A percentile compares a stretch with the other conserved stretches of the same genome.
Evolutionary conservation across 2,888 invertebrate species (phyloP).

Genomic region (Leptura quadrifasciata): DNA sequence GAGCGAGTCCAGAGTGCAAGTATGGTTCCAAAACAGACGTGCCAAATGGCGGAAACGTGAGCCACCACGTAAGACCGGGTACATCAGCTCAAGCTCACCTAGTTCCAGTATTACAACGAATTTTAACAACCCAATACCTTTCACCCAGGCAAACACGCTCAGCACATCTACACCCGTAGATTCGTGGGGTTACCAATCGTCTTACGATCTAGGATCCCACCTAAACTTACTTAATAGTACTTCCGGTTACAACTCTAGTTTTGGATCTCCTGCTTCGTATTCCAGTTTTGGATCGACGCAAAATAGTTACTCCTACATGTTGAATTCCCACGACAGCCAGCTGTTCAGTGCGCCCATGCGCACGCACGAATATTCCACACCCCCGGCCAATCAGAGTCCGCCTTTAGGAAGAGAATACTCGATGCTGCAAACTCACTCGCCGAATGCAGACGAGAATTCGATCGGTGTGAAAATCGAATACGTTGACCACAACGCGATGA

Average conservation of each 20-base stretch:
- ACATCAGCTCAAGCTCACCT: slow-evolving; percentile 83
- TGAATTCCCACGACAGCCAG: slow-evolving; percentile 83
- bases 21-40: slow-evolving; percentile 93
- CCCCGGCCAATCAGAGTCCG: slow-evolving; percentile 78
- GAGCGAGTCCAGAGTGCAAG: slow-evolving; percentile 86
- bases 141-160: slow-evolving; percentile 74
- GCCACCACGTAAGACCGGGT: slow-evolving; percentile 92
- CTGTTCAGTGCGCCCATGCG: slow-evolving; percentile 78
- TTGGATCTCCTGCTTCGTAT: slow-evolving; percentile 79
- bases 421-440: slow-evolving; percentile 80
- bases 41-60: slow-evolving; percentile 97
- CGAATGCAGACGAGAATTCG: slow-evolving; percentile 72
- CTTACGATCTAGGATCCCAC: slow-evolving; percentile 87
- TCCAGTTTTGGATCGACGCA: slow-evolving; percentile 80
- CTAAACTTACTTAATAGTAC: slow-evolving; percentile 83
- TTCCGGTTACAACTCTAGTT: slow-evolving; percentile 79
- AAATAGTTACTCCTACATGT: slow-evolving; percentile 78
- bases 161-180: slow-evolving; percentile 78
- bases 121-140: slow-evolving; percentile 77
- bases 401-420: slow-evolving; percentile 81
- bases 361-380: slow-evolving; percentile 79
- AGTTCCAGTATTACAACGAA: slow-evolving; percentile 76
- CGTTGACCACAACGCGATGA: slow-evolving; percentile 71
- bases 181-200: slow-evolving; percentile 85
- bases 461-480: slow-evolving; percentile 73